Evolutionary conservation across 2,113 vertebrate genomes (phyloP).

Genomic region (Acrocephalus kingi): DNA sequence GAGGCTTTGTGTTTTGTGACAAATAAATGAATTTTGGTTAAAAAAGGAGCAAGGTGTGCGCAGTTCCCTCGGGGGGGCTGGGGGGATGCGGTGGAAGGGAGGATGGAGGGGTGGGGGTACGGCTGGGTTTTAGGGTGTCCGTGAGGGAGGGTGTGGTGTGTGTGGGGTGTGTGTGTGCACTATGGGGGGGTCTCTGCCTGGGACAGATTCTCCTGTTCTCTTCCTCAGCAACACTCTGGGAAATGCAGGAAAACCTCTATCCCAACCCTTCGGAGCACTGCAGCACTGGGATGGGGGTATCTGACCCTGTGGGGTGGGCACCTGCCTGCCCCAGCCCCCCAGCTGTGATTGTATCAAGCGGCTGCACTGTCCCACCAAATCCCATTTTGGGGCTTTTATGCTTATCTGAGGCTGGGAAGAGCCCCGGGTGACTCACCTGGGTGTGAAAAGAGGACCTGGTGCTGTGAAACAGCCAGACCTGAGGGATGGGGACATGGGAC

Average conservation of each 20-base stretch:
- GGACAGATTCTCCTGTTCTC: background rate
- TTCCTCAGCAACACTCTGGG: background rate
- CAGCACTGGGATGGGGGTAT: rapidly evolving
- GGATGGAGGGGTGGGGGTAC: rapidly evolving
- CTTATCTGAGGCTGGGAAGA: background rate
- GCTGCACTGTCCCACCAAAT: background rate
- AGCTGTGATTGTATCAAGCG: constrained; percentile 17
- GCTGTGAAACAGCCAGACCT: background rate
- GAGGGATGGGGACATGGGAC: background rate
- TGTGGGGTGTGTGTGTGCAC: background rate
- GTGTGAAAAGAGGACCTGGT: rapidly evolving
- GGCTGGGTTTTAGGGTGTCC: background rate
- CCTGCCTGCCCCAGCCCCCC: background rate
- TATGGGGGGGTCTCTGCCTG: rapidly evolving
- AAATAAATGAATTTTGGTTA: constrained; percentile 53
- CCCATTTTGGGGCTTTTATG: background rate
- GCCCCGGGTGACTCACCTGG: background rate
- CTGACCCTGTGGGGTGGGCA: background rate
- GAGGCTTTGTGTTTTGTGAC: background rate
- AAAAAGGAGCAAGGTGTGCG: background rate
- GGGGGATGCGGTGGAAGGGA: background rate
- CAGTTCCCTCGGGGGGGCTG: background rate
- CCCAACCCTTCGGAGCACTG: rapidly evolving
- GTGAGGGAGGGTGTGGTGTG: rapidly evolving
- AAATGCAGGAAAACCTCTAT: background rate